Conservation (phyloP, 2,888 invertebrate species). For the Ophion obscuratus region DNA sequence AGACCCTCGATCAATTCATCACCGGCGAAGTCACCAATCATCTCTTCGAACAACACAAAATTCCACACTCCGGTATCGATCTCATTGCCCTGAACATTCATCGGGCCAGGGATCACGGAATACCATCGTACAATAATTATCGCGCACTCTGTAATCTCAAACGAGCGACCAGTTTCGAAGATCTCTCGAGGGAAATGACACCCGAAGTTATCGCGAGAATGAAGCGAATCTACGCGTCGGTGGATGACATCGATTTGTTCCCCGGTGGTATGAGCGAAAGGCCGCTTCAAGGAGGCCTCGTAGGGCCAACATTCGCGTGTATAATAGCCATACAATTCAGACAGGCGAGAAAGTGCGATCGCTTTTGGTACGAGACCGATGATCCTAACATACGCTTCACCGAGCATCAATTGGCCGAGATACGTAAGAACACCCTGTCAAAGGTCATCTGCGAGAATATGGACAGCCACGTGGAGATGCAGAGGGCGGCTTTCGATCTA, state of each 20-base stretch:
- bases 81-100: conserved; percentile 96
- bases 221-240: conserved; percentile 93
- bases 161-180: conserved; percentile 93
- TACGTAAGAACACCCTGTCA: conserved; percentile 93
- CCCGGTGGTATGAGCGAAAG: conserved; percentile 97
- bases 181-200: conserved; percentile 94
- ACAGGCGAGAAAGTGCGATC: conserved; percentile 95
- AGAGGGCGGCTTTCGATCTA: conserved; percentile 94
- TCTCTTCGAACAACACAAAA: conserved; percentile 94
- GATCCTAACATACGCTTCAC: conserved; percentile 92
- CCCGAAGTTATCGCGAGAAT: conserved; percentile 92
- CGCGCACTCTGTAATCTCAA: conserved; percentile 95
- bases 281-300: conserved; percentile 94
- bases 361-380: conserved; percentile 98
- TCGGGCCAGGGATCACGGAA: conserved; percentile 94
- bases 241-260: conserved; percentile 98
- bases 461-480: conserved; percentile 93
- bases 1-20: conserved; percentile 96
- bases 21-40: conserved; percentile 98
- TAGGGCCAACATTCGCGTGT: conserved; percentile 97
- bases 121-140: conserved; percentile 95
- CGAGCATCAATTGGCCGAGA: conserved; percentile 94
- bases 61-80: conserved; percentile 97
- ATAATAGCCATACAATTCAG: conserved; percentile 98
- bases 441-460: conserved; percentile 96